phyloP scores from a whole-genome alignment of 92 coral and sea anemone species.

The Pocillopora meandrina region DNA sequence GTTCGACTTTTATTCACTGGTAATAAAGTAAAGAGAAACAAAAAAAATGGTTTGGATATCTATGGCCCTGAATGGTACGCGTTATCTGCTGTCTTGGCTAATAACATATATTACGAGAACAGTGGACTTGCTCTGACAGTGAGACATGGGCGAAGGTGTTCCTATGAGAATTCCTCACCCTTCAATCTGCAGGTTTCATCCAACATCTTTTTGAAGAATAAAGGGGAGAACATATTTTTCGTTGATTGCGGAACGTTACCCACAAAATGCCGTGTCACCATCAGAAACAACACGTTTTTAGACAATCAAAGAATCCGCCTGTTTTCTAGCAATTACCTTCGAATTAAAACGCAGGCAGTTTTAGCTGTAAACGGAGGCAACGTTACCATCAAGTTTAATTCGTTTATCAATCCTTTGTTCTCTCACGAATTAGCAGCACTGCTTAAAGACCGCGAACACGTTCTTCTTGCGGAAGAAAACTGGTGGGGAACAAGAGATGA shows the following conservation, averaged over 20 bases:
- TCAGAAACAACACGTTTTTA: conserved; percentile 30
- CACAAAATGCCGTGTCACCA: neutral
- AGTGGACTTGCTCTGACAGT: conserved; percentile 6
- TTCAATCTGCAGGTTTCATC: conserved; percentile 2
- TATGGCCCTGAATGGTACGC: conserved; percentile 16
- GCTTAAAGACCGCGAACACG: neutral
- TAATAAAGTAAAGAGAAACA: conserved; percentile 24
- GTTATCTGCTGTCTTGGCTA: conserved; percentile 3
- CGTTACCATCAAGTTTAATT: conserved; percentile 23
- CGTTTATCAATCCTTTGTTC: conserved; percentile 41
- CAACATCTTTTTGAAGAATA: conserved; percentile 24
- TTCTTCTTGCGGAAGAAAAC: conserved; percentile 38
- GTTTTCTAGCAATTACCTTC: conserved; percentile 3
- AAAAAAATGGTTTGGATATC: conserved; percentile 19
- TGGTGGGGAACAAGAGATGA: conserved; percentile 68
- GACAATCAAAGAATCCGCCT: neutral
- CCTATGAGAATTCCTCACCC: neutral
- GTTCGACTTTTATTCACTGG: conserved; percentile 27
- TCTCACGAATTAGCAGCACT: conserved; percentile 38
- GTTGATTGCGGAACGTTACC: conserved; percentile 19
- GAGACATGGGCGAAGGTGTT: neutral
- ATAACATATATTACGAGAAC: conserved; percentile 17
- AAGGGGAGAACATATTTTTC: conserved; percentile 18
- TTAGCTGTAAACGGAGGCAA: conserved; percentile 26
- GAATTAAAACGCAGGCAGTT: conserved; percentile 28